Percentiles rank a stretch among this genome's conserved stretches.
Conservation (phyloP, 2,888 invertebrate genomes). For the Hydriomena furcata region DNA sequence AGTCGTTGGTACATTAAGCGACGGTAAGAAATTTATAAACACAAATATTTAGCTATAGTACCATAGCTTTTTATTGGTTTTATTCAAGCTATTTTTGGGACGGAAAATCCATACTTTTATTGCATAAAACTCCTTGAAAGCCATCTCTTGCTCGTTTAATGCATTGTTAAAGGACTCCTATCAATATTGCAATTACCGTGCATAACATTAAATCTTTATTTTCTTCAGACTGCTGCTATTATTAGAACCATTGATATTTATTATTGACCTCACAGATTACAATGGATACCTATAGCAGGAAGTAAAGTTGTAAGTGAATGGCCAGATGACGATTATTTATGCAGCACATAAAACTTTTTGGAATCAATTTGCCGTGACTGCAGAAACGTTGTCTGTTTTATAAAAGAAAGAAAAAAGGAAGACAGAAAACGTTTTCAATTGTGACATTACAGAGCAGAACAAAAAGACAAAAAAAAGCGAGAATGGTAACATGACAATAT, state of each 20-base stretch:
- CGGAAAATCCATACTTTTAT: not conserved
- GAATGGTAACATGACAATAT: too few species aligned
- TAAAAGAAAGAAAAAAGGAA: too few species aligned
- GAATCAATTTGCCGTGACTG: not conserved
- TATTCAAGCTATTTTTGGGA: not conserved
- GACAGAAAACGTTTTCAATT: too few species aligned
- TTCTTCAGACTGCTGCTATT: conserved; percentile 9
- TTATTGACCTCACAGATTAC: conserved; percentile 40
- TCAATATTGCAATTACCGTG: not conserved
- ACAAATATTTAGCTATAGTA: too few species aligned
- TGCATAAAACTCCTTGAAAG: not conserved
- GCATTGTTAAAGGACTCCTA: not conserved
- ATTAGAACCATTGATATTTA: conserved; percentile 16
- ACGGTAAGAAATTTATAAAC: too few species aligned
- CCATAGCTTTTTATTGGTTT: too few species aligned
- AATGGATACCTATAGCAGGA: conserved; percentile 36
- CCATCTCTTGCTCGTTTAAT: not conserved
- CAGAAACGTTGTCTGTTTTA: too few species aligned
- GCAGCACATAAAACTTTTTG: not conserved
- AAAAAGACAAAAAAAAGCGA: too few species aligned
- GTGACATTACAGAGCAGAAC: too few species aligned
- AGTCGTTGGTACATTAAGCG: not conserved
- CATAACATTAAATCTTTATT: not conserved
- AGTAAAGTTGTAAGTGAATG: conserved; percentile 30
- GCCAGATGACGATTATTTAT: conserved; percentile 1